Conservation (phyloP, 2,888 invertebrate species). For the Epicampocera succincta region DNA sequence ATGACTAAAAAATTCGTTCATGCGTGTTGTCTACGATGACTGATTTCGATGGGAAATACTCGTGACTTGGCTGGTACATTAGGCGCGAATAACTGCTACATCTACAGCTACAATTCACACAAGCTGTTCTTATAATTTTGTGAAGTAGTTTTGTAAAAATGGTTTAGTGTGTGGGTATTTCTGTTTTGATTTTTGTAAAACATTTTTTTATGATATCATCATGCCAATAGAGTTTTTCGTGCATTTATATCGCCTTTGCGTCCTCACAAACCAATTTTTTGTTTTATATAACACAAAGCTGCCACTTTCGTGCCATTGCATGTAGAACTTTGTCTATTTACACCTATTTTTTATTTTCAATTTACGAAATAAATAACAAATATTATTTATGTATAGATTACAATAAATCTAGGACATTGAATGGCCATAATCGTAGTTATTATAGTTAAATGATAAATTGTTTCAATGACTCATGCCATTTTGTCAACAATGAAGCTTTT, state of each 20-base stretch:
- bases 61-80: constrained; percentile 43
- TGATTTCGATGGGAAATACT: constrained; percentile 49
- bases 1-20: constrained; percentile 39
- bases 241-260: background rate
- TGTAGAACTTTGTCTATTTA: constrained; percentile 38
- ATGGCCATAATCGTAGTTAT: constrained; percentile 9
- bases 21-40: constrained; percentile 53
- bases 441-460: background rate
- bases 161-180: constrained; percentile 20
- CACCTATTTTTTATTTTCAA: constrained; percentile 18
- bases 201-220: constrained; percentile 57
- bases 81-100: constrained; percentile 27
- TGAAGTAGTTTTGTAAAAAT: constrained; percentile 10
- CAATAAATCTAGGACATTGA: constrained; percentile 48
- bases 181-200: constrained; percentile 23
- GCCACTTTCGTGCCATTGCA: constrained; percentile 30
- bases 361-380: constrained; percentile 8
- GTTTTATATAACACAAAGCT: background rate
- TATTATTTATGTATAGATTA: constrained; percentile 36
- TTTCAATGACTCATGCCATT: constrained; percentile 25
- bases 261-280: background rate
- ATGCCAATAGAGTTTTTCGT: constrained; percentile 16
- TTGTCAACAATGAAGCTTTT: constrained; percentile 7
- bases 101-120: background rate
- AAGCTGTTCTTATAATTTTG: constrained; percentile 2